Conservation (phyloP, 2,113 vertebrate species). For the Myiagra hebetior region DNA sequence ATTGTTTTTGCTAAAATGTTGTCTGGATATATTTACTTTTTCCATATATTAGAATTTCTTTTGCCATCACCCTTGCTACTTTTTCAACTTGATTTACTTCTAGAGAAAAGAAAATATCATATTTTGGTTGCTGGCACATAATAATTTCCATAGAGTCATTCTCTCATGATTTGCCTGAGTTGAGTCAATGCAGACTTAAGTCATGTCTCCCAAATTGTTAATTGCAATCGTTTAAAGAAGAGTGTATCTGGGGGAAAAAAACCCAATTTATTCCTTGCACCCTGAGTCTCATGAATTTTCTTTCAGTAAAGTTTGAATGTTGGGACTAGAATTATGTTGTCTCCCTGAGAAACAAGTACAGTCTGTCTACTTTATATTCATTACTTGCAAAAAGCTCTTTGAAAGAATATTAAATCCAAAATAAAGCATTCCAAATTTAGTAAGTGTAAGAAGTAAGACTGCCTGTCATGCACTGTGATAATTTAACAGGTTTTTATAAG, state of each 20-base stretch:
- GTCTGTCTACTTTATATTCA: constrained; percentile 36
- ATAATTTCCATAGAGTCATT: not conserved
- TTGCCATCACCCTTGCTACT: not conserved
- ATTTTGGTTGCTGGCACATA: not conserved
- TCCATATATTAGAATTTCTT: not conserved
- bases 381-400: constrained; percentile 40
- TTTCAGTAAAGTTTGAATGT: not conserved
- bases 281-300: not conserved
- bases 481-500: constrained; percentile 5
- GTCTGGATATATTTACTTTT: not conserved
- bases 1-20: not conserved
- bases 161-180: not conserved
- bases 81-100: not conserved
- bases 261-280: not conserved
- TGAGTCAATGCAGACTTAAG: not conserved
- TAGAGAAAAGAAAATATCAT: not conserved
- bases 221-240: not conserved
- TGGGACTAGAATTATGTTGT: not conserved
- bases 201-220: not conserved
- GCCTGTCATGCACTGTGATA: constrained; percentile 3
- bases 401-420: constrained; percentile 31
- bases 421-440: constrained; percentile 26
- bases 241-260: fast-evolving
- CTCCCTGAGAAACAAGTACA: not conserved
- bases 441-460: not conserved